These are phyloP conservation scores for Morpho achilles DNA, from an alignment of 2,888 invertebrate genomes.

Conservation along the genomic window DNA sequence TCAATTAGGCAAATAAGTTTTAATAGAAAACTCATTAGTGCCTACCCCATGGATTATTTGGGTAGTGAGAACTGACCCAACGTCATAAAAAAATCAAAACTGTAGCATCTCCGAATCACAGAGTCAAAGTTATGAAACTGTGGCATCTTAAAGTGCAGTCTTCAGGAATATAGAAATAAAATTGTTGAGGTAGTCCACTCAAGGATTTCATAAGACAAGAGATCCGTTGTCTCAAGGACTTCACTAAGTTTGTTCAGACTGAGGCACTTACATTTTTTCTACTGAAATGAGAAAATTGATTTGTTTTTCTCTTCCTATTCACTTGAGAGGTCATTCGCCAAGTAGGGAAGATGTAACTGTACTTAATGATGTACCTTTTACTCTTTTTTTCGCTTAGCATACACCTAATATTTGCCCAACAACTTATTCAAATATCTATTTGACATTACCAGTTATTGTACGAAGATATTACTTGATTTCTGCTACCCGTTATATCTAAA, in stretches of 20 bases:
- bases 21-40: too few relatives aligned
- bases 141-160: slow-evolving; percentile 15
- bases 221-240: slow-evolving; percentile 40
- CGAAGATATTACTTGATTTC: too few relatives aligned
- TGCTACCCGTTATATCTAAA: too few relatives aligned
- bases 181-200: slow-evolving; percentile 33
- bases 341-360: neutral
- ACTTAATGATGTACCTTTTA: too few relatives aligned
- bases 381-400: too few relatives aligned
- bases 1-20: too few relatives aligned
- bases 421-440: too few relatives aligned
- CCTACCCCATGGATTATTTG: too few relatives aligned
- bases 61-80: too few relatives aligned
- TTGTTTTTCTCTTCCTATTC: slow-evolving; percentile 15
- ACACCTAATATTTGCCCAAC: too few relatives aligned
- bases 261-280: slow-evolving; percentile 32
- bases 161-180: slow-evolving; percentile 30
- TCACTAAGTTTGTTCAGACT: slow-evolving; percentile 37
- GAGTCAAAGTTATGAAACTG: slow-evolving; percentile 9
- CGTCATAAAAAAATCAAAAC: neutral
- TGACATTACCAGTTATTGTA: too few relatives aligned
- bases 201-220: slow-evolving; percentile 41
- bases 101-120: slow-evolving; percentile 1
- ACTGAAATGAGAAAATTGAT: slow-evolving; percentile 28
- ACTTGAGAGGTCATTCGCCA: slow-evolving; percentile 8